A percentile compares a stretch with the other conserved stretches of the same genome.
Conservation (phyloP, 2,888 invertebrate genomes). For the Agonum fuliginosum region DNA sequence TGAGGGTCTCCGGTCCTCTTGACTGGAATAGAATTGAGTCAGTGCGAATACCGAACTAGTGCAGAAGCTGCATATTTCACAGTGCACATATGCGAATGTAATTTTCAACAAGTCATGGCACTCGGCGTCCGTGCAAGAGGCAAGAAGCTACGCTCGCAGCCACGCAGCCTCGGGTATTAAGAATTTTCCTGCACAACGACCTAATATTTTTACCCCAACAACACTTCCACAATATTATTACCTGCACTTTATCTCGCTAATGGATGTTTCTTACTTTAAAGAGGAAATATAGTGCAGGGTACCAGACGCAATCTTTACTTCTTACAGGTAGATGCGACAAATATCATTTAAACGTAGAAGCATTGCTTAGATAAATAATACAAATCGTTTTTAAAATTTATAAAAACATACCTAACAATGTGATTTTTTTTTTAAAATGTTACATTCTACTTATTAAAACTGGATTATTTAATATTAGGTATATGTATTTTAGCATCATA, state of each 20-base stretch:
- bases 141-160: not conserved
- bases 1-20: not conserved
- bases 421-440: too few relatives aligned
- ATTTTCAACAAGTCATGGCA: constrained; percentile 3
- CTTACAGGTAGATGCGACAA: too few relatives aligned
- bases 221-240: not conserved
- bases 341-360: too few relatives aligned
- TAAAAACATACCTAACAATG: too few relatives aligned
- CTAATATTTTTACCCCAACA: not conserved
- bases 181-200: not conserved
- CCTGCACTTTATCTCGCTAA: not conserved
- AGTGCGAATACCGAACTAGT: not conserved
- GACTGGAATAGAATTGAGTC: not conserved
- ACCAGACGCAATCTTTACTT: too few relatives aligned
- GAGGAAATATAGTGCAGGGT: not conserved
- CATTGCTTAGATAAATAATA: too few relatives aligned
- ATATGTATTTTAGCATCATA: too few relatives aligned
- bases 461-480: too few relatives aligned
- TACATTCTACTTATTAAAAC: too few relatives aligned
- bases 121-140: too few relatives aligned
- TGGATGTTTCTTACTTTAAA: not conserved
- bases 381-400: too few relatives aligned
- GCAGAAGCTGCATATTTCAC: constrained; percentile 11
- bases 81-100: constrained; percentile 19
- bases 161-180: not conserved